These are phyloP conservation scores for Panurus biarmicus DNA, from an alignment of 2,113 vertebrate genomes.

Conservation along the genomic window DNA sequence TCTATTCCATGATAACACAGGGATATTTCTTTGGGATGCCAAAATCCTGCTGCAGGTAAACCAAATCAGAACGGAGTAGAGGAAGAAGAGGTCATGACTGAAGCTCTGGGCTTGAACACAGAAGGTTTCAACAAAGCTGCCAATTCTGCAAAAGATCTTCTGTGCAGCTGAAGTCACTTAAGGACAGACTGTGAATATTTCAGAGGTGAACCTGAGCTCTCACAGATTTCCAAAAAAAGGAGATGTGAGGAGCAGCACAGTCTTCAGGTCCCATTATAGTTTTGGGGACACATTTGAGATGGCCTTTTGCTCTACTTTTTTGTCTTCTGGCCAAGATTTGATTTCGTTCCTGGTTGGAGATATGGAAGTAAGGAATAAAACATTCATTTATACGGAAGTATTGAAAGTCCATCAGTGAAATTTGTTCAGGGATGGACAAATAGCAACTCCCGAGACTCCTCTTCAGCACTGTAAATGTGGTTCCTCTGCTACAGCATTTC, in stretches of 20 bases:
- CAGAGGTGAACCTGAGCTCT: conserved; percentile 28
- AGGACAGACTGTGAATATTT: conserved; percentile 43
- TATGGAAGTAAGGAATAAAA: neutral
- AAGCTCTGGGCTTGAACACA: neutral
- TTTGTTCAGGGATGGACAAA: neutral
- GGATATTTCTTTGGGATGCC: neutral
- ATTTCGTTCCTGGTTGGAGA: neutral
- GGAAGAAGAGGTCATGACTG: neutral
- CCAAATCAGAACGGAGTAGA: neutral
- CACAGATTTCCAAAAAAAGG: neutral
- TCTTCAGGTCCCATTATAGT: neutral
- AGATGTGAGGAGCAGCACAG: neutral
- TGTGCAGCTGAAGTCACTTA: conserved; percentile 12
- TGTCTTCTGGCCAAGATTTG: neutral
- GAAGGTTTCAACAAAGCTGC: neutral
- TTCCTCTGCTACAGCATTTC: neutral
- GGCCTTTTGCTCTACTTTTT: neutral
- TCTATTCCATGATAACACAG: neutral
- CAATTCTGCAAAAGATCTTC: neutral
- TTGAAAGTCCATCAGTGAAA: rapidly evolving
- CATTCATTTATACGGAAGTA: neutral
- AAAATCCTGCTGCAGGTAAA: neutral
- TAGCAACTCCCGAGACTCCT: neutral
- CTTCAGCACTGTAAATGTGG: rapidly evolving
- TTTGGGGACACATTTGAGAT: neutral